Base-by-base conservation (phyloP, 2,888 invertebrate genomes). In the Lasius platythorax region DNA sequence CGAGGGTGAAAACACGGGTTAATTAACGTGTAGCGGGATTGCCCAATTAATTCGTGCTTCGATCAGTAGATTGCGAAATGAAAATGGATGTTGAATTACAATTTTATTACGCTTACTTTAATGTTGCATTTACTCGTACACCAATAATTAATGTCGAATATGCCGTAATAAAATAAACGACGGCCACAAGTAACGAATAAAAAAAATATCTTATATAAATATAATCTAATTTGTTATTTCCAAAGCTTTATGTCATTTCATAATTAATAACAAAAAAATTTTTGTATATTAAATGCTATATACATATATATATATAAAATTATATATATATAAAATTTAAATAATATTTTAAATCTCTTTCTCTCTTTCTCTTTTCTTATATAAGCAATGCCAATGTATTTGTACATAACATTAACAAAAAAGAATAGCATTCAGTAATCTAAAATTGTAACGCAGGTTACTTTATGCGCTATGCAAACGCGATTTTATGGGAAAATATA, bases 1-100 rank as follows among this genome's bases (percentile, higher is more conserved):
- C 70, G 74, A 63, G 82, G 70, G 84, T 50, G 86, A 82, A 90
- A 88, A 89, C 83, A 82, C 72, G 82, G 67, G 78, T 90, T 88
- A 87, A 90, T 90, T 90, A 90, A 88, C 86, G 82, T n/a, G 50
- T 70, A 63, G 56, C 67, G 64, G 6, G 37, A 88, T 87, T 86
- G 30, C 6, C 68, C 61, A 64, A 53, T 76, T 68, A 86, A 85
- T 75, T 74, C 86, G 83, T 40, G 23, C 11, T 50, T 66, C 11
- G 33, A 3, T 9, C 23, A 8, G 11, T 53, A 43, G 18, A 6
- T 18, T 3, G 8, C 12, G 6, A 46, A 43, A 46, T 61, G 33
- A 63, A 64, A 37, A 53, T 66, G 12, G 8, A 74, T 15, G 28
- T 43, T 61, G 28, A 37, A 50, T 53, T 63, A 33, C 23, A 15